Percentiles rank a stretch among this genome's conserved stretches.
These are phyloP conservation scores for Drosophila neocordata DNA, from an alignment of 1,140 invertebrate genomes.

Conservation along the genomic window DNA sequence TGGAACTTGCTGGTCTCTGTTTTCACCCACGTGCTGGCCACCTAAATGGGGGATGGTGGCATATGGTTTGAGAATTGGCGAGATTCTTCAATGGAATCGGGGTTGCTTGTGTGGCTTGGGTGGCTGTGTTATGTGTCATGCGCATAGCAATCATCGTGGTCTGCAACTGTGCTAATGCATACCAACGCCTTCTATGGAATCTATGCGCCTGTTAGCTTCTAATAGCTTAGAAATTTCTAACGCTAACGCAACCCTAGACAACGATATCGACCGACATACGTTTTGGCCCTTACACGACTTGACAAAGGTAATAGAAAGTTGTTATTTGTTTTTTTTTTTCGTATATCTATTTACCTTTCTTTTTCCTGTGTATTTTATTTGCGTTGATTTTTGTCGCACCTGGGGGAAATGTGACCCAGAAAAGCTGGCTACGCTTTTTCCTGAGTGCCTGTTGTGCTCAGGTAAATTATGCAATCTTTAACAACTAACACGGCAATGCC, in stretches of 20 bases:
- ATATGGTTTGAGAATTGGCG: constrained; percentile 17
- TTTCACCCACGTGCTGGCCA: neutral
- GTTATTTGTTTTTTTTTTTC: constrained; percentile 32
- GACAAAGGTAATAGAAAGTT: constrained; percentile 58
- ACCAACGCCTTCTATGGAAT: constrained; percentile 46
- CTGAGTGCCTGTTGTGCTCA: constrained; percentile 75
- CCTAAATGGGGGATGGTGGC: neutral
- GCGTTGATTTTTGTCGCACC: constrained; percentile 38
- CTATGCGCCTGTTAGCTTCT: constrained; percentile 73
- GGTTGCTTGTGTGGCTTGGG: neutral
- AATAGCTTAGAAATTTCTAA: constrained; percentile 82
- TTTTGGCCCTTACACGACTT: neutral
- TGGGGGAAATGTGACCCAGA: constrained; percentile 42
- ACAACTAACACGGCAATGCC: constrained; percentile 51
- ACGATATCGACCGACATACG: neutral
- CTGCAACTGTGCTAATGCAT: constrained; percentile 68
- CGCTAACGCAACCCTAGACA: constrained; percentile 47
- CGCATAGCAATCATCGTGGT: constrained; percentile 42
- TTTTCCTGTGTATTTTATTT: constrained; percentile 25
- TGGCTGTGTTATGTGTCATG: constrained; percentile 49
- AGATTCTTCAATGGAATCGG: constrained; percentile 6
- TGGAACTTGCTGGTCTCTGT: constrained; percentile 22
- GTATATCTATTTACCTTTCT: constrained; percentile 20
- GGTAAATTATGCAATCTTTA: constrained; percentile 83
- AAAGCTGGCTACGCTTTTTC: constrained; percentile 48